Conservation (phyloP, 2,113 vertebrate genomes). For the Phaethon lepturus region DNA sequence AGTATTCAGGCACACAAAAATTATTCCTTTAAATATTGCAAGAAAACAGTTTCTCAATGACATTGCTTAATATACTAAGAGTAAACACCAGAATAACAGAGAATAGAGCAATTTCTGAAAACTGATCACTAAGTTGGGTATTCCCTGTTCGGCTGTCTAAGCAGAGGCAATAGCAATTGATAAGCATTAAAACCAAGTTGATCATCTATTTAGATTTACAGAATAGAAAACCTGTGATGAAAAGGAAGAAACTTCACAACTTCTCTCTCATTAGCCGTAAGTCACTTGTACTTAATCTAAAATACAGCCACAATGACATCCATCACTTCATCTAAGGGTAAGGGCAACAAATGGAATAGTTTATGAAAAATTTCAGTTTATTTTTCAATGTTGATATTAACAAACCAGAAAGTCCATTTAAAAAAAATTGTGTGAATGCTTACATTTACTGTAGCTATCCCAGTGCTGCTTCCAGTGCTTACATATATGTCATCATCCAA, state of each 20-base stretch:
- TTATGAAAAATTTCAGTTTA: background rate
- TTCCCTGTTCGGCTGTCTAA: background rate
- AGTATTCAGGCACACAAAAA: background rate
- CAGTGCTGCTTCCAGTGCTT: constrained; percentile 80
- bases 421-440: constrained; percentile 14
- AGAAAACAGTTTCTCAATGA: background rate
- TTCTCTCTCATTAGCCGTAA: background rate
- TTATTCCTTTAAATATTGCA: background rate
- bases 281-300: background rate
- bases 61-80: background rate
- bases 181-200: background rate
- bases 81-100: background rate
- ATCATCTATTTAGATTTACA: background rate
- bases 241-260: background rate
- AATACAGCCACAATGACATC: background rate
- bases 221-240: background rate
- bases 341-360: background rate
- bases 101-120: background rate
- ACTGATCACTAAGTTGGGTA: background rate
- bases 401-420: background rate
- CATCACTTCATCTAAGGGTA: background rate
- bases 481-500: constrained; percentile 78
- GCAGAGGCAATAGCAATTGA: background rate
- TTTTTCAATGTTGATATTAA: background rate
- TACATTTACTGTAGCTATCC: constrained; percentile 88